Conservation (phyloP, 2,797 vertebrate species). For the Molossus alvarezi region DNA sequence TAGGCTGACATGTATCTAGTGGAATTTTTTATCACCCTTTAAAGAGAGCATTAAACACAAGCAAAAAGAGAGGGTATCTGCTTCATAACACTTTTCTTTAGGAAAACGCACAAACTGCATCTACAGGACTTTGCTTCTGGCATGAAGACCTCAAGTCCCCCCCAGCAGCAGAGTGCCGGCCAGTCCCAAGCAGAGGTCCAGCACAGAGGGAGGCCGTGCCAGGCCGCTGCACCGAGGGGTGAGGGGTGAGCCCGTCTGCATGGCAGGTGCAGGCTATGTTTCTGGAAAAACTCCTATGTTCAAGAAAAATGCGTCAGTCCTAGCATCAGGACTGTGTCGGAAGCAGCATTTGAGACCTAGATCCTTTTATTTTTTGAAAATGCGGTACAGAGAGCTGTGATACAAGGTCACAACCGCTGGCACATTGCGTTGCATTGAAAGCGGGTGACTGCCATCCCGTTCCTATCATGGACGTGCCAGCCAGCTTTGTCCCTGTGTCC, state of each 20-base stretch:
- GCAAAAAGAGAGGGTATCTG: background rate
- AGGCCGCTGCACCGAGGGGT: background rate
- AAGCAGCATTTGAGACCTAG: background rate
- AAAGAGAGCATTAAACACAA: background rate
- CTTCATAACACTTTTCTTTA: background rate
- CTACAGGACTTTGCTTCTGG: background rate
- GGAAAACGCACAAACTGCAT: background rate
- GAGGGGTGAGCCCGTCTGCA: background rate
- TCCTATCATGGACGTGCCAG: background rate
- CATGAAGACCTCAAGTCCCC: background rate
- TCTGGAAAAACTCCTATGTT: background rate
- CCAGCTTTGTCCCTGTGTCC: background rate
- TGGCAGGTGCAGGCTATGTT: background rate
- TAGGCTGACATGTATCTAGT: background rate
- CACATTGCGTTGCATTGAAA: background rate
- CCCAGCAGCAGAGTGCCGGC: background rate
- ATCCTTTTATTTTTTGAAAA: constrained; percentile 24
- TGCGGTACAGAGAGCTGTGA: background rate
- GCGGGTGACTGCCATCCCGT: background rate
- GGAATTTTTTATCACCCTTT: background rate
- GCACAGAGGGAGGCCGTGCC: background rate
- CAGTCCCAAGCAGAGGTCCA: background rate
- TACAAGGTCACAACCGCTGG: background rate
- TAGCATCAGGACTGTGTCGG: background rate
- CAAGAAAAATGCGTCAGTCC: background rate